phyloP scores from a whole-genome alignment of 2,113 vertebrate genomes.

The Larimichthys crocea region DNA sequence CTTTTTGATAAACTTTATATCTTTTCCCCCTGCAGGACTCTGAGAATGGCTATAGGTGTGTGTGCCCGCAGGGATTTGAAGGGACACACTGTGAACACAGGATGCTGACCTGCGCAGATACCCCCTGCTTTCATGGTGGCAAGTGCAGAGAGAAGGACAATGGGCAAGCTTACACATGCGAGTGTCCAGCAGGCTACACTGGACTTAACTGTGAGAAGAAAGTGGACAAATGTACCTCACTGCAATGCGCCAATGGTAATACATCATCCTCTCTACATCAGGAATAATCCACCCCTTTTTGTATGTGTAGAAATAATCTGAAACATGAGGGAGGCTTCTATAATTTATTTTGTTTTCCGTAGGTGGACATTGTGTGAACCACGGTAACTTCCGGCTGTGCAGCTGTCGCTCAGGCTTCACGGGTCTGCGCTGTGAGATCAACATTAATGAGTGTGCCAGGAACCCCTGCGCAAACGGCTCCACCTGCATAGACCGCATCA shows the following conservation, averaged over 20 bases:
- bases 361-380: conserved; percentile 92
- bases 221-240: conserved; percentile 92
- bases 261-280: background rate
- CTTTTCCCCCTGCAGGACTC: conserved; percentile 85
- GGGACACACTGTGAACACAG: conserved; percentile 92
- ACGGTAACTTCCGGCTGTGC: conserved; percentile 89
- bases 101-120: conserved; percentile 92
- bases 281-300: background rate
- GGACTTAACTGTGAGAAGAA: conserved; percentile 99
- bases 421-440: conserved; percentile 91
- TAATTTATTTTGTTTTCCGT: conserved; percentile 21
- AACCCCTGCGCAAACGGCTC: conserved; percentile 93
- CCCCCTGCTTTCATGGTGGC: conserved; percentile 94
- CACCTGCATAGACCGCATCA: conserved; percentile 92
- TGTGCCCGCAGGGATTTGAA: conserved; percentile 91
- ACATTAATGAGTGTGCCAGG: conserved; percentile 90
- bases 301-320: background rate
- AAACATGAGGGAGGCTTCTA: background rate
- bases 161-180: conserved; percentile 90
- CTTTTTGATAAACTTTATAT: conserved; percentile 48
- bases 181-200: conserved; percentile 91
- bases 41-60: conserved; percentile 90
- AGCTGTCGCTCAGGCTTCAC: conserved; percentile 94
- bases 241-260: conserved; percentile 94
- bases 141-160: conserved; percentile 90